Percentiles rank a stretch among this genome's conserved stretches.
Conservation (phyloP, 2,888 invertebrate genomes). For the Ophion ellenae region DNA sequence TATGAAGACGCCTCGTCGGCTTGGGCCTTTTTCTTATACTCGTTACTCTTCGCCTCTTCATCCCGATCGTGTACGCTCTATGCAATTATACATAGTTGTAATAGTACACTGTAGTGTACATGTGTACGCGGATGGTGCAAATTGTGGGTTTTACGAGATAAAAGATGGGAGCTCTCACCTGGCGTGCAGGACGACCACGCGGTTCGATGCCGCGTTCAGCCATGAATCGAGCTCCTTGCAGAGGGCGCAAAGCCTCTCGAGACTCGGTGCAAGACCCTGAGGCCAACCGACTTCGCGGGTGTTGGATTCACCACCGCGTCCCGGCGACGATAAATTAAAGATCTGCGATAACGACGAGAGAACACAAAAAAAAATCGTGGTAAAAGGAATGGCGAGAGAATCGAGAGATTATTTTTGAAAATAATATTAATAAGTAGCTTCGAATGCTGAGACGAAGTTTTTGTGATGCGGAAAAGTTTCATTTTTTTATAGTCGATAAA, state of each 20-base stretch:
- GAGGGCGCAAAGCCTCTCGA: constrained; percentile 94
- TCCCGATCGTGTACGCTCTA: constrained; percentile 3
- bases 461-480: too few relatives aligned
- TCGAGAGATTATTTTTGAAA: not conserved
- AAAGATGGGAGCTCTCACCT: constrained; percentile 85
- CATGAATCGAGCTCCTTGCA: constrained; percentile 97
- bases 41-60: constrained; percentile 5
- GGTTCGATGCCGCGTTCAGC: constrained; percentile 92
- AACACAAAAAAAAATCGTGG: not conserved
- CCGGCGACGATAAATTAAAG: constrained; percentile 92
- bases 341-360: constrained; percentile 86
- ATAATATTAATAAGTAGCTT: not conserved
- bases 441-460: too few relatives aligned
- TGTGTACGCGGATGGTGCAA: constrained; percentile 15
- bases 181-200: constrained; percentile 94
- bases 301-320: constrained; percentile 85
- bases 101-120: constrained; percentile 1
- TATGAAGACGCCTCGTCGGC: not conserved
- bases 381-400: not conserved
- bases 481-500: too few relatives aligned
- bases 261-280: constrained; percentile 92
- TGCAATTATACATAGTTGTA: constrained; percentile 48
- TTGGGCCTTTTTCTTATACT: constrained; percentile 3
- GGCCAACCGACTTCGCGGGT: constrained; percentile 93
- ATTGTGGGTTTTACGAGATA: constrained; percentile 41